Percentiles rank a stretch among this genome's conserved stretches.
Conservation (phyloP, 2,113 vertebrate genomes). For the Brachyhypopomus gauderio region DNA sequence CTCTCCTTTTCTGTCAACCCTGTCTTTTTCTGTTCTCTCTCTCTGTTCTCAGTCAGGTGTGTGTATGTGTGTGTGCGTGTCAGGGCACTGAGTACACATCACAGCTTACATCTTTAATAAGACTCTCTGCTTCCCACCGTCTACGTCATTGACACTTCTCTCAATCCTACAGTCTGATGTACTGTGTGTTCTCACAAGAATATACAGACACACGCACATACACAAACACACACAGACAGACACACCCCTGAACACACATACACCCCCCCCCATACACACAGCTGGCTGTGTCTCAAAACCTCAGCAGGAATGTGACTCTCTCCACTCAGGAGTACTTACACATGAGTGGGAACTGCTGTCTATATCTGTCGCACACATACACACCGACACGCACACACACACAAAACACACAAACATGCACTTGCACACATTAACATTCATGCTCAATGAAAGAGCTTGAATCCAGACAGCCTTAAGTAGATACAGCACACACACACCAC, state of each 20-base stretch:
- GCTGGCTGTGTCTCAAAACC: constrained; percentile 9
- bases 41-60: not conserved
- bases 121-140: not conserved
- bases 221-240: constrained; percentile 38
- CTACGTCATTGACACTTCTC: constrained; percentile 12
- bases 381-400: too few relatives aligned
- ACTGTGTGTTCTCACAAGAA: not conserved
- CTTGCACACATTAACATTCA: not conserved
- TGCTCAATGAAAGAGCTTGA: not conserved
- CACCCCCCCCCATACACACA: constrained; percentile 17
- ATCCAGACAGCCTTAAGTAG: not conserved
- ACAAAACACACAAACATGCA: constrained; percentile 31
- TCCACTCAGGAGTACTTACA: constrained; percentile 12
- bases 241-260: constrained; percentile 3
- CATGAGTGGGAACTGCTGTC: constrained; percentile 29
- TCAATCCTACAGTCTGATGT: not conserved
- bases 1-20: constrained; percentile 11
- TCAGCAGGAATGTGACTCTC: constrained; percentile 34
- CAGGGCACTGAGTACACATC: constrained; percentile 3
- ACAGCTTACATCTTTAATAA: constrained; percentile 17
- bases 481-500: constrained; percentile 14
- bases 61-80: not conserved
- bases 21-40: not conserved
- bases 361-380: constrained; percentile 30
- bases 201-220: constrained; percentile 38